These are phyloP conservation scores for Gadopsis bispinosus DNA, from an alignment of 2,797 vertebrate genomes.

Conservation along the genomic window DNA sequence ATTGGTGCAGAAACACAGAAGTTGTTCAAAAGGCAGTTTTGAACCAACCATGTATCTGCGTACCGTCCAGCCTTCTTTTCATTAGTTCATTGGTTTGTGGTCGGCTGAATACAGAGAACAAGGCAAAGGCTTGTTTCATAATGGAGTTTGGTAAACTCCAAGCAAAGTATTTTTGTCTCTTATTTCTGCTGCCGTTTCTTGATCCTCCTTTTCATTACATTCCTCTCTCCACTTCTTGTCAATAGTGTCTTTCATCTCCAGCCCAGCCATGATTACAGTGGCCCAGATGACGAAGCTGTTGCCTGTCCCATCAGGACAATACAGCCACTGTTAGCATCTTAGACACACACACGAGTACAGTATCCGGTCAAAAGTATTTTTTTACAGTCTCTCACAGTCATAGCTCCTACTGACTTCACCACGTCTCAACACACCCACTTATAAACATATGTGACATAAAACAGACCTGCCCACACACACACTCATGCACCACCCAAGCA, in stretches of 20 bases:
- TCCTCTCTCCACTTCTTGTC: constrained; percentile 64
- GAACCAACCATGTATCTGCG: background rate
- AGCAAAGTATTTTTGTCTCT: constrained; percentile 64
- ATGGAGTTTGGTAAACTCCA: constrained; percentile 50
- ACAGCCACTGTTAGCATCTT: constrained; percentile 67
- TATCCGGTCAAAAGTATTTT: constrained; percentile 27
- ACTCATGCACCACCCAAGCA: background rate
- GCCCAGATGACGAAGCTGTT: constrained; percentile 76
- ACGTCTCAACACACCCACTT: constrained; percentile 8
- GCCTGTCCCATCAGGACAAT: constrained; percentile 76
- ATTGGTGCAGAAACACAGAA: constrained; percentile 6
- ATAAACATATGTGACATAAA: constrained; percentile 41
- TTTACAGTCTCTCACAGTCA: constrained; percentile 5
- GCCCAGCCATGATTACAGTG: constrained; percentile 78
- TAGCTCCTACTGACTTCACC: constrained; percentile 15
- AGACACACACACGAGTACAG: constrained; percentile 30
- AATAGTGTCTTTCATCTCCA: constrained; percentile 80
- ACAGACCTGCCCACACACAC: constrained; percentile 25
- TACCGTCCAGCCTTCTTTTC: constrained; percentile 27
- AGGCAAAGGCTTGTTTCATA: constrained; percentile 59
- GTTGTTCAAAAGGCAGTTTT: constrained; percentile 9
- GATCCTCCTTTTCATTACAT: constrained; percentile 68
- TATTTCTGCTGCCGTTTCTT: constrained; percentile 54
- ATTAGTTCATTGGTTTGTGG: constrained; percentile 46
- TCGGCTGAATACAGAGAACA: constrained; percentile 47